These are phyloP conservation scores for Fragum whitleyi DNA, from an alignment of 2,888 invertebrate genomes.

Conservation along the genomic window DNA sequence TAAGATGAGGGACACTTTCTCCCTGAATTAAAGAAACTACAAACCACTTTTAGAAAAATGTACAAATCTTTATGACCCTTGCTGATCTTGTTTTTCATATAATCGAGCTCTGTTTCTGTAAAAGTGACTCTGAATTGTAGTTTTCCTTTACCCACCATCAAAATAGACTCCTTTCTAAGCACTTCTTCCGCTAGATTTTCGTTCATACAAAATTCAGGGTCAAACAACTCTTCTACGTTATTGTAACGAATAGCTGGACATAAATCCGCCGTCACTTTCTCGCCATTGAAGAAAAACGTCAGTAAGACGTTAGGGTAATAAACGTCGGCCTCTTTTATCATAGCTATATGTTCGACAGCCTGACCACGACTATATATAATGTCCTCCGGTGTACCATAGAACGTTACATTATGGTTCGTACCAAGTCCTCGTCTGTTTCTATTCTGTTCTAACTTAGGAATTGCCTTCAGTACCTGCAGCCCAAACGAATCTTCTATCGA, in stretches of 20 bases:
- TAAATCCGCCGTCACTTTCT: slow-evolving; percentile 13
- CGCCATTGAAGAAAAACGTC: not conserved
- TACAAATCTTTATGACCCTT: slow-evolving; percentile 1
- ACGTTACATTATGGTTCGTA: not conserved
- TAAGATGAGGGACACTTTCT: not conserved
- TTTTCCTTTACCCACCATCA: not conserved
- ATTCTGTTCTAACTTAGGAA: not conserved
- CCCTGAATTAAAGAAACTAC: not conserved
- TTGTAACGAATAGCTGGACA: slow-evolving; percentile 17
- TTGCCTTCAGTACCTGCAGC: not conserved
- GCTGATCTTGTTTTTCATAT: slow-evolving; percentile 17
- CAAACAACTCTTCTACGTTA: not conserved
- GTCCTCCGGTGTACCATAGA: not conserved
- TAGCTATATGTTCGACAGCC: not conserved
- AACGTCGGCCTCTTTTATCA: slow-evolving; percentile 6
- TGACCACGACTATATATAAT: not conserved
- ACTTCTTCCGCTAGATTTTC: not conserved
- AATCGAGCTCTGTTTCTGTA: slow-evolving; percentile 26
- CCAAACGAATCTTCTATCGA: slow-evolving; percentile 11
- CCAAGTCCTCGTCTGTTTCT: not conserved
- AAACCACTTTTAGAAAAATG: not conserved
- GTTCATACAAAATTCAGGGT: not conserved
- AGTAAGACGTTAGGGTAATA: slow-evolving; percentile 19
- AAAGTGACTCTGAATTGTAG: slow-evolving; percentile 3
- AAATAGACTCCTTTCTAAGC: not conserved